A percentile compares a stretch with the other conserved stretches of the same genome.
phyloP scores from a whole-genome alignment of 2,113 vertebrate genomes.

The Ammospiza nelsoni region DNA sequence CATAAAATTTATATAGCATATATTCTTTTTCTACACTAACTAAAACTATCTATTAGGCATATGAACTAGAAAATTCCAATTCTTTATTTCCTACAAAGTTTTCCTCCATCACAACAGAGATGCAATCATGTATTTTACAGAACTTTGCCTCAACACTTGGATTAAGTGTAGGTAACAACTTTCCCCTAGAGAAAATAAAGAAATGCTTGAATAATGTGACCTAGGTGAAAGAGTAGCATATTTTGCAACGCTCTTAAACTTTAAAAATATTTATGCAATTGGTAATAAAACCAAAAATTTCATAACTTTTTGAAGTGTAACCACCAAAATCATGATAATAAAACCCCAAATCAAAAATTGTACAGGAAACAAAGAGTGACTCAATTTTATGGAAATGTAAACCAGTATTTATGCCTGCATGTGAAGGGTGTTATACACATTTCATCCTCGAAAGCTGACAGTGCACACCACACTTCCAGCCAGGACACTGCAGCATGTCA shows the following conservation, averaged over 20 bases:
- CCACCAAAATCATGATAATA: not conserved
- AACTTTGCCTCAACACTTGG: not conserved
- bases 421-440: not conserved
- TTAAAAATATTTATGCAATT: not conserved
- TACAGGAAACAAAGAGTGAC: not conserved
- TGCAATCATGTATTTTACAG: not conserved
- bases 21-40: not conserved
- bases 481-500: not conserved
- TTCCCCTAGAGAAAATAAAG: not conserved
- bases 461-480: not conserved
- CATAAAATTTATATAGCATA: not conserved
- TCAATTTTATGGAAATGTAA: not conserved
- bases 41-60: not conserved
- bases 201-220: not conserved
- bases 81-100: not conserved
- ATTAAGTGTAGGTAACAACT: not conserved
- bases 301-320: not conserved
- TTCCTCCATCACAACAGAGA: not conserved
- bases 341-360: not conserved
- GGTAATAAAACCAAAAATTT: not conserved
- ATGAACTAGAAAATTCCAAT: not conserved
- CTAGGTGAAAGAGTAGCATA: not conserved
- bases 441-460: not conserved
- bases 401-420: not conserved
- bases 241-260: not conserved